phyloP scores from a whole-genome alignment of 1,140 invertebrate species.

The Aphidius ervi region DNA sequence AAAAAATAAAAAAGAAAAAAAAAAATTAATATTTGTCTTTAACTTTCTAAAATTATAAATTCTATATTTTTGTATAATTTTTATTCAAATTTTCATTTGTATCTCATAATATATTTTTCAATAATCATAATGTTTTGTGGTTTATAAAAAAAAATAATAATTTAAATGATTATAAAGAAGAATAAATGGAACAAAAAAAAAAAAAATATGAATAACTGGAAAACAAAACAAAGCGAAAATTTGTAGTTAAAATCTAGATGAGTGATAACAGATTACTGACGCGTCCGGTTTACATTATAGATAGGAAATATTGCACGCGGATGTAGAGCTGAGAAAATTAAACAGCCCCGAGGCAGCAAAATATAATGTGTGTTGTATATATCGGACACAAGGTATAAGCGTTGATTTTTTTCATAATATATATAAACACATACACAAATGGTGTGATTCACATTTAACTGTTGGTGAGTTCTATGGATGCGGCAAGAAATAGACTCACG shows the following conservation, averaged over 20 bases:
- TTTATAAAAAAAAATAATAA: neutral
- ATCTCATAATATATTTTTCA: too few species aligned
- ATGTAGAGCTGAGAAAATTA: conserved; percentile 24
- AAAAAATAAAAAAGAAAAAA: conserved; percentile 12
- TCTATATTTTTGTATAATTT: too few species aligned
- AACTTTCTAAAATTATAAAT: conserved; percentile 1
- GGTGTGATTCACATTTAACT: too few species aligned
- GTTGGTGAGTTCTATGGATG: too few species aligned
- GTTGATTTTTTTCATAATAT: too few species aligned
- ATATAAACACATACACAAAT: too few species aligned
- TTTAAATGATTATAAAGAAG: too few species aligned
- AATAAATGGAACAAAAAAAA: neutral
- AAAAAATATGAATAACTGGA: neutral
- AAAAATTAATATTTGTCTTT: neutral
- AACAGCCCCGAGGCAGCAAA: conserved; percentile 19
- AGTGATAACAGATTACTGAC: conserved; percentile 32
- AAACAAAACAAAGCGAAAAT: too few species aligned
- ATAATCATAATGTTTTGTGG: too few species aligned
- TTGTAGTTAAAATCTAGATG: neutral
- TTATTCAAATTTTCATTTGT: too few species aligned
- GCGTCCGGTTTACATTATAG: conserved; percentile 29
- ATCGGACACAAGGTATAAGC: neutral
- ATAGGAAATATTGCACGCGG: conserved; percentile 16
- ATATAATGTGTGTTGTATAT: neutral
- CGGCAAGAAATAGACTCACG: too few species aligned